Evolutionary conservation across 2,113 vertebrate species (phyloP), one percentile per base, ranked within the genome.

Genomic region (Entelurus aequoreus): DNA sequence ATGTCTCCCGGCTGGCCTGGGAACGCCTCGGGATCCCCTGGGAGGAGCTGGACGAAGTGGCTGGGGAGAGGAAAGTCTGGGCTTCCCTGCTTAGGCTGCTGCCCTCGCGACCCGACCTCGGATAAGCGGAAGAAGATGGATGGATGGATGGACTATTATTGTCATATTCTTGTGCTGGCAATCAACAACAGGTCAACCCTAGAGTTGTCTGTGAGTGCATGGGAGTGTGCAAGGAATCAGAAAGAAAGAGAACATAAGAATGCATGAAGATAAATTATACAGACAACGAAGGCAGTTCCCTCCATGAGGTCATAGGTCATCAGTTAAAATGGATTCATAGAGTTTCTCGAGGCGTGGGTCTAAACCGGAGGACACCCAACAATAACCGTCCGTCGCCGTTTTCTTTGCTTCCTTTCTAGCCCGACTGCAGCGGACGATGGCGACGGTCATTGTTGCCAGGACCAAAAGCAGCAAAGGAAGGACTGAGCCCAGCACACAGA

Each of bases 361-460:
- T 56, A 90, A 44, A 21, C 86, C 89, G 8, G 89, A 83, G 5
- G 90, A 84, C 8, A 90, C 88, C 90, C 90, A 92, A 49, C 89
- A 91, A 63, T 92, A 92, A n/a, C 88, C 86, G 48, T 92, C 89
- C 0, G 86, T 56, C 0, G 49, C 16, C 0, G 54, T 86, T 74
- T 90, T 91, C 76, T 87, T 89, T 6, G 65, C 69, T 60, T 81
- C 76, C 36, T 78, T 89, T 62, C 79, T 81, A 8, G 77, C 46
- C 6, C 80, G 86, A n/a, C 54, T 82, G 66, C 80, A 84, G 46
- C 90, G 78, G 35, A 76, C 78, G 5, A 83, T 46, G 0, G 76
- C 79, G 8, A 90, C 69, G 8, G 76, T 71, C 4, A 81, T 48
- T 10, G 80, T 83, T 6, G 86, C 54, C 0, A 71, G 42, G n/a